phyloP scores from a whole-genome alignment of 2,113 vertebrate species.

The Aegypius monachus region DNA sequence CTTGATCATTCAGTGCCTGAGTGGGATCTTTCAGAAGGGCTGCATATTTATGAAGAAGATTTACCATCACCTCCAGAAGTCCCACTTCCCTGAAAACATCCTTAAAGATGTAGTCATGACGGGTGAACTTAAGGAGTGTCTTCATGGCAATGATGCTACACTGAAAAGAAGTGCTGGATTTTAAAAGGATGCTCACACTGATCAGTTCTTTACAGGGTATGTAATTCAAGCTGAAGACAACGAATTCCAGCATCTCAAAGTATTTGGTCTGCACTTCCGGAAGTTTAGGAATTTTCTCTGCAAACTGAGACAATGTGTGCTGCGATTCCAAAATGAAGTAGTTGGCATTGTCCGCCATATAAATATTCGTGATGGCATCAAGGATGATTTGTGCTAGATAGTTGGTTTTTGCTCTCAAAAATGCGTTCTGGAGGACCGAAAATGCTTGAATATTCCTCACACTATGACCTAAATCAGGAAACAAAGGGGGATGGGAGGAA shows the following conservation, averaged over 20 bases:
- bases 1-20: slow-evolving; percentile 84
- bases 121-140: slow-evolving; percentile 89
- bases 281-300: slow-evolving; percentile 89
- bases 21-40: slow-evolving; percentile 94
- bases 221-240: slow-evolving; percentile 96
- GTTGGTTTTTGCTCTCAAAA: slow-evolving; percentile 91
- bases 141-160: slow-evolving; percentile 91
- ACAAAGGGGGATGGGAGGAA: not conserved
- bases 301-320: slow-evolving; percentile 94
- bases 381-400: slow-evolving; percentile 91
- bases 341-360: slow-evolving; percentile 91
- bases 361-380: slow-evolving; percentile 93
- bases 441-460: slow-evolving; percentile 97
- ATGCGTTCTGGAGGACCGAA: slow-evolving; percentile 93
- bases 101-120: slow-evolving; percentile 93
- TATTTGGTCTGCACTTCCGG: slow-evolving; percentile 93
- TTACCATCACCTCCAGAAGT: slow-evolving; percentile 96
- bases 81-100: slow-evolving; percentile 98
- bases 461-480: slow-evolving; percentile 82
- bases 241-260: slow-evolving; percentile 96
- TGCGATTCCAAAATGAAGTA: slow-evolving; percentile 97
- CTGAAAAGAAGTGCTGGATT: slow-evolving; percentile 87
- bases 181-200: slow-evolving; percentile 95
- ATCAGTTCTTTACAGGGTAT: slow-evolving; percentile 98
- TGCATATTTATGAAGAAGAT: slow-evolving; percentile 97